Base-by-base conservation (phyloP, 1,140 invertebrate species). In the Oncopodura yosiiana region DNA sequence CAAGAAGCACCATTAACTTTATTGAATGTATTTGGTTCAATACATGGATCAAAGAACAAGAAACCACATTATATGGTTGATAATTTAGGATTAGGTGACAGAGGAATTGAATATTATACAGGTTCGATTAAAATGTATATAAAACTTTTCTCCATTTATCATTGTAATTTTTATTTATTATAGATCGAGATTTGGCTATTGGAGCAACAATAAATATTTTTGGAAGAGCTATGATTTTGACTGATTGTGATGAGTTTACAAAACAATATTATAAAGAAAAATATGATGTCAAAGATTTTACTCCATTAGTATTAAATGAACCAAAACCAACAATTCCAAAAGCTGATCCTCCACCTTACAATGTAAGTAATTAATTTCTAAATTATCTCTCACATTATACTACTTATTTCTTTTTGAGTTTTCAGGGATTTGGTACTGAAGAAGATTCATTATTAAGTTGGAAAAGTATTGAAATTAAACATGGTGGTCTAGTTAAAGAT, bases 211-310 rank as follows among this genome's bases (percentile, higher is more conserved):
- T 94, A 1, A 82, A 84, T 58, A 78, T 89, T 16, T 91, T 81
- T 62, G 87, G 87, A 6, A 74, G 89, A 41, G 78, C 80, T 39
- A 78, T 94, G 23, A 74, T 90, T 0, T 71, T 95, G 0, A 86
- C 81, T 0, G 82, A 92, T 67, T 86, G 87, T 60, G 91, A 95
- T 71, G 73, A 76, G 16, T 92, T 86, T 64, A 95, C 90, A 0
- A 87, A 83, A 67, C 79, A 86, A 37, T 94, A 87, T 72, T 94
- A 91, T 69, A 78, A 81, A 59, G 78, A 77, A 29, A 78, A 74
- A 53, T 77, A 74, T 65, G 74, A 75, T 23, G 60, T 77, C 4
- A 73, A 77, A 58, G 76, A 75, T 60, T 77, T 76, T 65, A 71
- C 67, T 36, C 71, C 70, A 23, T 37, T 62, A 23, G 58, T 49